Evolutionary conservation across 2,888 invertebrate genomes (phyloP).

Genomic region (Pollenia griseotomentosa): DNA sequence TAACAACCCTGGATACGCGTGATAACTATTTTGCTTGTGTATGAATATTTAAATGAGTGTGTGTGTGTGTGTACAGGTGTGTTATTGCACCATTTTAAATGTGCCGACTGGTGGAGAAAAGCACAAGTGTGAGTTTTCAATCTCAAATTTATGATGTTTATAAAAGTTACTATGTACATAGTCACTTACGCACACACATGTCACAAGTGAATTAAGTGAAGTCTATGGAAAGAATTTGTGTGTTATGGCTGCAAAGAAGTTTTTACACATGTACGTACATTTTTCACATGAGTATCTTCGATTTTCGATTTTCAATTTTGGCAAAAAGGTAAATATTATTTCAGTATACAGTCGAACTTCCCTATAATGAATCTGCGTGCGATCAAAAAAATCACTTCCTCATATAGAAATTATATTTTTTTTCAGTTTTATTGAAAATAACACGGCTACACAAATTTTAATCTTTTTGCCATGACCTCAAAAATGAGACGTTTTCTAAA

Average conservation of each 20-base stretch:
- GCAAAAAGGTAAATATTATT: background rate
- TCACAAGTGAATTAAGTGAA: slow-evolving; percentile 30
- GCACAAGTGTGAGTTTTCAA: slow-evolving; percentile 54
- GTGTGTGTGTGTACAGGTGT: background rate
- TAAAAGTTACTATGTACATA: slow-evolving; percentile 51
- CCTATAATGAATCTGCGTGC: no score
- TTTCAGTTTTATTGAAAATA: no score
- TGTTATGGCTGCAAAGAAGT: background rate
- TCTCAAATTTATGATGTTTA: slow-evolving; percentile 51
- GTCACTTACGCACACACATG: background rate
- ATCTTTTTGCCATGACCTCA: no score
- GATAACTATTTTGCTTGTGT: no score
- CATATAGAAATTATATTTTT: no score
- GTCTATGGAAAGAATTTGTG: slow-evolving; percentile 23
- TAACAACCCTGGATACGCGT: no score
- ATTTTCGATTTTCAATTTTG: background rate
- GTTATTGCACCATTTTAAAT: background rate
- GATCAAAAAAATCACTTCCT: no score
- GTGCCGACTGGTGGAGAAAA: background rate
- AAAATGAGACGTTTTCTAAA: no score
- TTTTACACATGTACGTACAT: no score
- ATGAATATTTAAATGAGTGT: background rate
- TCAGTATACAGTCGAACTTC: no score
- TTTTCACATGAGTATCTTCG: background rate
- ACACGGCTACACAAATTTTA: no score